Conservation (phyloP, 2,888 invertebrate genomes). For the Pasiphila rectangulata region DNA sequence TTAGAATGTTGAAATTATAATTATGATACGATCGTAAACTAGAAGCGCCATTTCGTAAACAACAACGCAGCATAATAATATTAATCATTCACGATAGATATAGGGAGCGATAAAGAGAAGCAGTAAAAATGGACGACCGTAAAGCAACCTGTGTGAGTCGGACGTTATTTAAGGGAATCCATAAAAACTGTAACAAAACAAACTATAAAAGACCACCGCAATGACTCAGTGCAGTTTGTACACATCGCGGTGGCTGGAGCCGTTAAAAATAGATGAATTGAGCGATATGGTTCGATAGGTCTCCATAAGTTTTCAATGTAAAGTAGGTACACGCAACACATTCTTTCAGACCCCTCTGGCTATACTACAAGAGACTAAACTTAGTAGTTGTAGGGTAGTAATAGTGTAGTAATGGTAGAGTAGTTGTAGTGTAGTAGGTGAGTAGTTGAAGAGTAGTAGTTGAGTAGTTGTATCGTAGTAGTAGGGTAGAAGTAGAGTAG, state of each 20-base stretch:
- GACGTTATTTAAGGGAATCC: conserved; percentile 62
- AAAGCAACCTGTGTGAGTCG: conserved; percentile 60
- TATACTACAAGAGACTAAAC: no score
- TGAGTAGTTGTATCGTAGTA: no score
- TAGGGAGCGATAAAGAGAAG: conserved; percentile 46
- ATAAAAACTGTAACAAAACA: conserved; percentile 66
- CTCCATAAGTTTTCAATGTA: conserved; percentile 4
- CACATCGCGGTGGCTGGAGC: conserved; percentile 62
- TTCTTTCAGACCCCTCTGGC: no score
- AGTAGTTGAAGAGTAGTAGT: no score
- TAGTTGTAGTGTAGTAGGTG: no score
- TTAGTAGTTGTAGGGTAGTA: no score
- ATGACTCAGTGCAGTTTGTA: conserved; percentile 49
- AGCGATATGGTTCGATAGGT: neutral
- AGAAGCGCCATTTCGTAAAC: conserved; percentile 27
- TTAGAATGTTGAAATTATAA: conserved; percentile 31
- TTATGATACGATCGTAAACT: conserved; percentile 31
- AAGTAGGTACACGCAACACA: no score
- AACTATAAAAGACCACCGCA: conserved; percentile 73
- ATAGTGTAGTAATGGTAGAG: no score
- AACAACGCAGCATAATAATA: conserved; percentile 42
- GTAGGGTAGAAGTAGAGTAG: no score
- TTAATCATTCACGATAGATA: conserved; percentile 52
- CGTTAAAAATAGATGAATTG: conserved; percentile 54
- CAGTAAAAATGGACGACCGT: conserved; percentile 51